Percentiles rank a stretch among this genome's conserved stretches.
phyloP scores from a whole-genome alignment of 2,113 vertebrate species.

The Oncorhynchus masou region DNA sequence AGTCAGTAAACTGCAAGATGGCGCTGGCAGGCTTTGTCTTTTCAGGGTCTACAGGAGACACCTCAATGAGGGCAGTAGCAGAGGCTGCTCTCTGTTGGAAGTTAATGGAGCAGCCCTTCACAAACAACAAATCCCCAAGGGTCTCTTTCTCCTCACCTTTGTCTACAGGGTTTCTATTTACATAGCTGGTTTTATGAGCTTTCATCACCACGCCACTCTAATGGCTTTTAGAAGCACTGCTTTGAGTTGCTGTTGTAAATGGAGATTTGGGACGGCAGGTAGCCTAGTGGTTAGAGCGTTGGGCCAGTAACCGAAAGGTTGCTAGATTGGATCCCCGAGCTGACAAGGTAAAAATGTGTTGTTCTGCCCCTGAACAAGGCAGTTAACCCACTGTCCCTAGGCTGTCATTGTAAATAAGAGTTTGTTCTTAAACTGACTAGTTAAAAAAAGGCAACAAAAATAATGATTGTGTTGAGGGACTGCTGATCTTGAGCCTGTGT shows the following conservation, averaged over 20 bases:
- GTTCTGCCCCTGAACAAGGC: too few relatives aligned
- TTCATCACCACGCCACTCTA: conserved; percentile 70
- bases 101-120: conserved; percentile 73
- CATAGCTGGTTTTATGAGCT: conserved; percentile 71
- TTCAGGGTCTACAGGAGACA: conserved; percentile 54
- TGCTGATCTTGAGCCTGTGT: conserved; percentile 9
- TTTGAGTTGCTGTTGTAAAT: conserved; percentile 19
- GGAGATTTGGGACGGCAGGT: too few relatives aligned
- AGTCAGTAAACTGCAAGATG: conserved; percentile 46
- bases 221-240: conserved; percentile 58
- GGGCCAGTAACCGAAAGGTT: too few relatives aligned
- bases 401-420: too few relatives aligned
- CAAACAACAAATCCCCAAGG: conserved; percentile 70
- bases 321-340: too few relatives aligned
- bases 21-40: conserved; percentile 22
- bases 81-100: conserved; percentile 56
- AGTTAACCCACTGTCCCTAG: too few relatives aligned
- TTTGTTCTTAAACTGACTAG: too few relatives aligned
- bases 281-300: too few relatives aligned
- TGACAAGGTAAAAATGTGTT: too few relatives aligned
- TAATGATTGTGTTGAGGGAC: conserved; percentile 28
- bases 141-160: conserved; percentile 60
- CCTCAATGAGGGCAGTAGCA: conserved; percentile 50
- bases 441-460: too few relatives aligned
- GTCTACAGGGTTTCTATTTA: conserved; percentile 69